These are phyloP conservation scores for Ptilonorhynchus violaceus DNA, from an alignment of 2,113 vertebrate genomes.

Conservation along the genomic window DNA sequence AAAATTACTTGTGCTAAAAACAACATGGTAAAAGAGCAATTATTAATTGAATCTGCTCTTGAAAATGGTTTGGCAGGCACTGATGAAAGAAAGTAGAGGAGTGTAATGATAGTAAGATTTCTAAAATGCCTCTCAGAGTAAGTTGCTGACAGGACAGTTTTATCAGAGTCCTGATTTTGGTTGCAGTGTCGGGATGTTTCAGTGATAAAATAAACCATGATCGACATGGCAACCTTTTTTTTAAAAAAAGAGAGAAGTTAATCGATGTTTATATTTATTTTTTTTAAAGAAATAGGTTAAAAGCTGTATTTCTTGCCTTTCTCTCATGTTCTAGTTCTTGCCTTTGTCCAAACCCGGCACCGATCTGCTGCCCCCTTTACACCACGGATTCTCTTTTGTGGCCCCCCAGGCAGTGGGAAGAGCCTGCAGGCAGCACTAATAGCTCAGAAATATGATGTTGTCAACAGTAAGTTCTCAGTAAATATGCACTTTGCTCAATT, in stretches of 20 bases:
- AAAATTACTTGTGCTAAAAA: conserved; percentile 45
- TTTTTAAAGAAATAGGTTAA: fast-evolving
- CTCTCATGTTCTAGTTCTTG: conserved; percentile 70
- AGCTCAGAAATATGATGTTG: conserved; percentile 82
- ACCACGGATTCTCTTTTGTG: conserved; percentile 84
- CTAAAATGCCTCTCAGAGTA: not conserved
- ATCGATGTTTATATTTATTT: not conserved
- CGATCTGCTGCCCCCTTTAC: conserved; percentile 78
- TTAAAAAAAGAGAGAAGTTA: not conserved
- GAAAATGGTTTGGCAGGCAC: conserved; percentile 13
- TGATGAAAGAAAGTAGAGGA: conserved; percentile 20
- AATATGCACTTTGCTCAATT: conserved; percentile 41
- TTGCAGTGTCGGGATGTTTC: not conserved
- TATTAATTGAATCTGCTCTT: conserved; percentile 43
- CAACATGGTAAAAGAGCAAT: conserved; percentile 13
- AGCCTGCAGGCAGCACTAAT: conserved; percentile 85
- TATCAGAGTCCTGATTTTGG: not conserved
- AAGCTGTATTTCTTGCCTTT: not conserved
- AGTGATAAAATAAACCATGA: not conserved
- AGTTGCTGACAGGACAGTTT: not conserved
- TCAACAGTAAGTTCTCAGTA: conserved; percentile 80
- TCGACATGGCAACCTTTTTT: not conserved
- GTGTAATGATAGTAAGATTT: not conserved
- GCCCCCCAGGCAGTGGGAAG: conserved; percentile 87
- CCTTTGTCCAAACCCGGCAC: conserved; percentile 71